Conservation (phyloP, 2,888 invertebrate genomes). For the Tuta absoluta region DNA sequence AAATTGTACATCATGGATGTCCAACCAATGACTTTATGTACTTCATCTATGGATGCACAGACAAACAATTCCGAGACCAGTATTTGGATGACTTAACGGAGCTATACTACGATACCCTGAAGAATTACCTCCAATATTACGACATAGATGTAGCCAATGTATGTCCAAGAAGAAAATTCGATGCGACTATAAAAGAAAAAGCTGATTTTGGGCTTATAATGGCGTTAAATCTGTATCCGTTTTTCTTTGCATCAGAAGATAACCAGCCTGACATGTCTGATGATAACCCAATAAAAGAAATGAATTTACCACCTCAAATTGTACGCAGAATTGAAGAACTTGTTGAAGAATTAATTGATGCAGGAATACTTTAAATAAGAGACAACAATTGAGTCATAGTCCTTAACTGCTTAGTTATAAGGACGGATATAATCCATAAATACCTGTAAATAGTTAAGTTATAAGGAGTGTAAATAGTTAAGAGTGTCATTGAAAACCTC, state of each 20-base stretch:
- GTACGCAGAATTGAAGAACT: conserved; percentile 43
- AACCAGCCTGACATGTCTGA: conserved; percentile 44
- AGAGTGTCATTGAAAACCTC: too few relatives aligned
- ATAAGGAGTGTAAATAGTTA: too few relatives aligned
- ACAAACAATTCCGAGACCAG: conserved; percentile 46
- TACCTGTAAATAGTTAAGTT: too few relatives aligned
- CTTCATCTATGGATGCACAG: conserved; percentile 49
- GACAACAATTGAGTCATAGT: background rate
- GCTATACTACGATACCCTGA: conserved; percentile 48
- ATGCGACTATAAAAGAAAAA: conserved; percentile 44
- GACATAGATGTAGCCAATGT: conserved; percentile 44
- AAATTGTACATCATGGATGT: conserved; percentile 48
- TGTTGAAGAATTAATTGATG: conserved; percentile 44
- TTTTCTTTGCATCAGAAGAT: conserved; percentile 48
- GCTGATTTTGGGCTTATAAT: conserved; percentile 52
- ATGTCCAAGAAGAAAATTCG: conserved; percentile 48
- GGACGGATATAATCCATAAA: too few relatives aligned
- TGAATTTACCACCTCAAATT: conserved; percentile 42
- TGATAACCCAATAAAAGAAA: conserved; percentile 34
- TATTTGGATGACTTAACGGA: conserved; percentile 48
- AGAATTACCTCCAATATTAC: conserved; percentile 47
- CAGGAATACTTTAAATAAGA: background rate
- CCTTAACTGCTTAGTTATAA: too few relatives aligned
- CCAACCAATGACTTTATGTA: conserved; percentile 52
- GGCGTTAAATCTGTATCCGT: conserved; percentile 41